These are phyloP conservation scores for Yoshiicerus persimilis DNA, from an alignment of 1,140 invertebrate genomes.

Conservation along the genomic window DNA sequence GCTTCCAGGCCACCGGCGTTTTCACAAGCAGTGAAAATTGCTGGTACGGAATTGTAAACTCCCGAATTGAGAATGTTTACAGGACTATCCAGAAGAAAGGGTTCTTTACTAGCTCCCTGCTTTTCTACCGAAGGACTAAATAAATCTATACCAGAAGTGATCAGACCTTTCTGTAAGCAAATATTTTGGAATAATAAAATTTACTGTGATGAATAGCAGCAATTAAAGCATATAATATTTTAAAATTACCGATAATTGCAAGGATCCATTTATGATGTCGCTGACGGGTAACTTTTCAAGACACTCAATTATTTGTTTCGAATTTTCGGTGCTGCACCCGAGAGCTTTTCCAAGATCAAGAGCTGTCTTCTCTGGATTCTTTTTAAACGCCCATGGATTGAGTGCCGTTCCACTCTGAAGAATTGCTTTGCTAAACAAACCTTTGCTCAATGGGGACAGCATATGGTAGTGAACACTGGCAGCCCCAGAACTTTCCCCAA, in stretches of 20 bases:
- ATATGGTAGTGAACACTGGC: constrained; percentile 25
- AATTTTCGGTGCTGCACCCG: constrained; percentile 44
- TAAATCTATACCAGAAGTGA: no score
- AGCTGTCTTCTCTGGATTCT: constrained; percentile 52
- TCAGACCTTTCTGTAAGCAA: no score
- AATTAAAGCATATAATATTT: no score
- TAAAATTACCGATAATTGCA: not conserved
- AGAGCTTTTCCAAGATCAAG: constrained; percentile 52
- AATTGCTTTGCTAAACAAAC: constrained; percentile 64
- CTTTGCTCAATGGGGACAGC: not conserved
- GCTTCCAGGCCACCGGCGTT: not conserved
- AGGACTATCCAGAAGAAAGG: not conserved
- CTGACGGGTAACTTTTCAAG: not conserved
- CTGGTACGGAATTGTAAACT: not conserved
- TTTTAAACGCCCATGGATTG: constrained; percentile 61
- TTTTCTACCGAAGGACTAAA: not conserved
- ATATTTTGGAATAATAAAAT: no score
- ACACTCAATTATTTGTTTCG: constrained; percentile 47
- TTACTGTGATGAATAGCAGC: no score
- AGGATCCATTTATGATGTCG: not conserved
- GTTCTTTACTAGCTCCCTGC: not conserved
- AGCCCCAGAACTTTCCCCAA: constrained; percentile 29
- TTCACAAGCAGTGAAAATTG: not conserved
- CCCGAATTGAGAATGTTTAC: not conserved
- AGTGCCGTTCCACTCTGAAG: constrained; percentile 68